phyloP scores from a whole-genome alignment of 1,140 invertebrate species.

The Hydropsyche tenuis region DNA sequence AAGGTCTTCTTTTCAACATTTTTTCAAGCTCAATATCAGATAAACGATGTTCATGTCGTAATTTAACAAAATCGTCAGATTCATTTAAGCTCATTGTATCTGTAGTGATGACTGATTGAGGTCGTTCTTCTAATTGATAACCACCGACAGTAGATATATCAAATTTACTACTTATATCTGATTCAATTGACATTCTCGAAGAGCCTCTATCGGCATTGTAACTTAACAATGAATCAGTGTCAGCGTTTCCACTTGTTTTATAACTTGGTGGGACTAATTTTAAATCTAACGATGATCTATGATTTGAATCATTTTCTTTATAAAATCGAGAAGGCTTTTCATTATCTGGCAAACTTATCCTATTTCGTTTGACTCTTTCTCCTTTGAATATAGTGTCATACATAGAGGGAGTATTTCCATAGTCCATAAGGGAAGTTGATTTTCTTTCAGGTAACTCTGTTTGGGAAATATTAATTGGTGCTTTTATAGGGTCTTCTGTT shows the following conservation, averaged over 20 bases:
- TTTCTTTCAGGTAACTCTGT: constrained; percentile 52
- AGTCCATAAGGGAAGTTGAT: constrained; percentile 62
- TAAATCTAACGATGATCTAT: constrained; percentile 52
- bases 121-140: constrained; percentile 30
- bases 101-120: constrained; percentile 54
- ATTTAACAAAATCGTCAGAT: constrained; percentile 59
- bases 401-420: constrained; percentile 61
- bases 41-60: constrained; percentile 57
- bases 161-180: constrained; percentile 62
- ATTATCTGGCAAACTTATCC: constrained; percentile 57
- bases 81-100: constrained; percentile 58
- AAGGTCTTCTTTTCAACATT: constrained; percentile 72
- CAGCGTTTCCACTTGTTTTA: constrained; percentile 55
- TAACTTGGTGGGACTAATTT: constrained; percentile 56
- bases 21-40: constrained; percentile 65
- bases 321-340: constrained; percentile 41
- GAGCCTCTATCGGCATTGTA: constrained; percentile 61
- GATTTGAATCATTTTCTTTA: constrained; percentile 52
- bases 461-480: background rate
- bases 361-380: constrained; percentile 60
- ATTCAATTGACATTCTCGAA: constrained; percentile 60
- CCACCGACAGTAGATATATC: constrained; percentile 53
- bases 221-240: constrained; percentile 60
- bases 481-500: constrained; percentile 6
- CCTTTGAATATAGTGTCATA: constrained; percentile 62